These are phyloP conservation scores for Drosophila sp. DNA, from an alignment of 1,140 invertebrate species.

Conservation along the genomic window DNA sequence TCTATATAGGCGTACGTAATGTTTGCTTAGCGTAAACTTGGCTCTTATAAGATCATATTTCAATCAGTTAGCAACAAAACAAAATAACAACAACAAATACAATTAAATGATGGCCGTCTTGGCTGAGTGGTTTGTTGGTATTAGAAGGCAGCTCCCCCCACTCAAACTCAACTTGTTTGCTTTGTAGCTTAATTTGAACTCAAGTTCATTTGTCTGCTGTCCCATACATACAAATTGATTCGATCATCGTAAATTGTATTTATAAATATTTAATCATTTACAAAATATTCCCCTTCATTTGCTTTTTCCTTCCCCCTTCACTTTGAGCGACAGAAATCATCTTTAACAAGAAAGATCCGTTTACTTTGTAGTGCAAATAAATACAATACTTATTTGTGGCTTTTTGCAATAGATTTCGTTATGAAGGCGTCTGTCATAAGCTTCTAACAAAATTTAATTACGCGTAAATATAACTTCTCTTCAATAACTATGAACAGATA, in stretches of 20 bases:
- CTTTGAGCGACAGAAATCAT: conserved; percentile 30
- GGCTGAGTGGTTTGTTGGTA: conserved; percentile 63
- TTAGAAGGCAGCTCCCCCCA: conserved; percentile 52
- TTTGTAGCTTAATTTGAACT: conserved; percentile 37
- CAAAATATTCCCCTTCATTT: conserved; percentile 20
- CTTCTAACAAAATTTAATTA: too few species aligned
- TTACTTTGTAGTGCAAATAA: not conserved
- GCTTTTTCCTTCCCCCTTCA: not conserved
- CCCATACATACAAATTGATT: conserved; percentile 5
- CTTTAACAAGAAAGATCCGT: not conserved
- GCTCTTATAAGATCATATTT: conserved; percentile 70
- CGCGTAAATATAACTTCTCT: too few species aligned
- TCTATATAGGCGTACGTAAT: conserved; percentile 4
- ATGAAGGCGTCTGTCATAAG: too few species aligned
- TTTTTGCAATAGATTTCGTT: too few species aligned
- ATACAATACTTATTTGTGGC: too few species aligned
- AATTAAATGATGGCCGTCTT: conserved; percentile 68
- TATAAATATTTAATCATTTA: conserved; percentile 70
- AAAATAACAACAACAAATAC: conserved; percentile 32
- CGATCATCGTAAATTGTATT: conserved; percentile 52
- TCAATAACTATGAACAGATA: too few species aligned
- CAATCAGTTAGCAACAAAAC: conserved; percentile 36
- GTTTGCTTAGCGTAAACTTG: conserved; percentile 44
- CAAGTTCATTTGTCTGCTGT: conserved; percentile 17
- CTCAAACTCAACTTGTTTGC: conserved; percentile 18